Evolutionary conservation across 2,113 vertebrate species (phyloP), one percentile per base, ranked within the genome.

Genomic region (Nycticorax nycticorax): DNA sequence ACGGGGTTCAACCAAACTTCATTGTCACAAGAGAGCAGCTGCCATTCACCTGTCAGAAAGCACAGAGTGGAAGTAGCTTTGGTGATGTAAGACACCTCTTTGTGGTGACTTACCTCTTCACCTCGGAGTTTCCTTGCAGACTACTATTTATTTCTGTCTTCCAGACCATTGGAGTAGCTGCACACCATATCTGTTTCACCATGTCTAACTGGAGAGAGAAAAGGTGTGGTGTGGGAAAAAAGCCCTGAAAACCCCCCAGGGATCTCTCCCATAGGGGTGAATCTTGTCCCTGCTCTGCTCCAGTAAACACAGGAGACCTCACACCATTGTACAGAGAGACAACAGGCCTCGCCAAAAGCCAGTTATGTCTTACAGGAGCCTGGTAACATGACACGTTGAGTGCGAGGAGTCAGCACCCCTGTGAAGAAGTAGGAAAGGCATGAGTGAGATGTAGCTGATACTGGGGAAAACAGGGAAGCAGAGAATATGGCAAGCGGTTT

Each of bases 361-460:
- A 55, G 2, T 50, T 55, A 41, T 1, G 1, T n/a, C 28, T 59
- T 76, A 52, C 68, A 81, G 72, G 50, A 69, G 15, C 39, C 56
- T 74, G 3, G 4, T 28, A 64, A 83, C 1, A 35, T 53, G 30
- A 47, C 39, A 23, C 6, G 1, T 24, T 14, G 32, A 0, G 0
- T 62, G 47, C 1, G 10, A 91, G n/a, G 37, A 84, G 22, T 26
- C 59, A 77, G 68, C 7, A 47, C 13, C 8, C 14, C 1, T 3
- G 22, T 14, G 52, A 86, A 50, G 17, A 72, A 83, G 37, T 2
- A 41, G 21, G n/a, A 80, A 69, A 69, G 47, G 37, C 0, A 0
- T 27, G 1, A 22, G 41, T 5, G 23, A 55, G 32, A 24, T 45
- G 16, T 6, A 60, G 41, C 30, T 37, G 45, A 26, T 55, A 12